Percentiles rank a stretch among this genome's conserved stretches.
Conservation (phyloP, 92 coral and sea anemone species). For the Isaurus tuberculatus region DNA sequence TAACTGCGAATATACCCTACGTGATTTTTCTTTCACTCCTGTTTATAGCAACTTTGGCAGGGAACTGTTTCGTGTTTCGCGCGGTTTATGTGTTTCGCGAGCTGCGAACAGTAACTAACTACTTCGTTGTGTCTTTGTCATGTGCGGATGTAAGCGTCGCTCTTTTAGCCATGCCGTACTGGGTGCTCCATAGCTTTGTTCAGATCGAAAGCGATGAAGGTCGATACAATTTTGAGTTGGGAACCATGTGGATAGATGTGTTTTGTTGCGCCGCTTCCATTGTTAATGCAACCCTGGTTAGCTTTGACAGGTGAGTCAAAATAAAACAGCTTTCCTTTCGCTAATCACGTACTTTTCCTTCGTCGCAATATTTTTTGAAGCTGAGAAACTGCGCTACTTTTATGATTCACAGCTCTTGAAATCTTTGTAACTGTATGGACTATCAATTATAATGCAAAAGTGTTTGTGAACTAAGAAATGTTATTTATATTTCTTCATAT, state of each 20-base stretch:
- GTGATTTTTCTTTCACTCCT: slow-evolving; percentile 62
- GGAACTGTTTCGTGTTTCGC: slow-evolving; percentile 77
- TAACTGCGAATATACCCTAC: slow-evolving; percentile 49
- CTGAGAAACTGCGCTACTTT: not conserved
- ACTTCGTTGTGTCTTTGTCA: slow-evolving; percentile 80
- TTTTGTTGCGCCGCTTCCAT: slow-evolving; percentile 87
- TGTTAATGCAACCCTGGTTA: slow-evolving; percentile 78
- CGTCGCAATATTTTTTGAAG: not conserved
- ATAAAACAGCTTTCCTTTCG: not conserved
- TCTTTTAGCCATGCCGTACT: slow-evolving; percentile 79
- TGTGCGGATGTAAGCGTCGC: slow-evolving; percentile 85
- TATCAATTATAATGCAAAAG: too few species aligned
- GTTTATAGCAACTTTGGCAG: slow-evolving; percentile 70
- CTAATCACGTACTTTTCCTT: not conserved
- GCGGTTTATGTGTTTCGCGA: slow-evolving; percentile 88
- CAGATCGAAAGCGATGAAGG: slow-evolving; percentile 45
- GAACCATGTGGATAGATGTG: slow-evolving; percentile 78
- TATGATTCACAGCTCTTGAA: not conserved
- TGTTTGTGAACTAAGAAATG: too few species aligned
- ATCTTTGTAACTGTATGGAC: not conserved
- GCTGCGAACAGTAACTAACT: slow-evolving; percentile 85
- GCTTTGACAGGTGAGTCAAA: slow-evolving; percentile 68
- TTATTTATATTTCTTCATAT: too few species aligned
- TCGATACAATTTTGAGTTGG: slow-evolving; percentile 51
- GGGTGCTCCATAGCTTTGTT: slow-evolving; percentile 64